Base-by-base conservation (phyloP, 2,797 vertebrate genomes). In the Rhabdomys pumilio region DNA sequence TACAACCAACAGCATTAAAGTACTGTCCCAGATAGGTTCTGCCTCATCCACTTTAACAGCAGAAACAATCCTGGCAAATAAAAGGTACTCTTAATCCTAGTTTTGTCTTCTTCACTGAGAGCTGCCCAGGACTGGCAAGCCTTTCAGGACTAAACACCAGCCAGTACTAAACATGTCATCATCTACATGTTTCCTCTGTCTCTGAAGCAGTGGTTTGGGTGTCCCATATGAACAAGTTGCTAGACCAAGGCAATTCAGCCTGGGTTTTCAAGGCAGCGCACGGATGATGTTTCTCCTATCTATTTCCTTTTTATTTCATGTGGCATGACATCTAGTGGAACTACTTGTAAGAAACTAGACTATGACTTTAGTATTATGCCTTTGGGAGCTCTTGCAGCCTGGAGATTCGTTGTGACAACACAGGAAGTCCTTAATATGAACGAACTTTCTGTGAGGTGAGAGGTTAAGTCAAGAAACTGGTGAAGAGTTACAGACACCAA, bases 321-420 rank as follows among this genome's bases (percentile, higher is more conserved):
- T 41, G 44, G 91, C 41, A 59, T 75, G 53, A 26, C 47, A 82
- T 41, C 34, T 85, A 90, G 76, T 69, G 19, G 84, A 69, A 24
- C 76, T 84, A 73, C 34, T 79, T 89, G 57, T 57, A 83, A 77
- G 75, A 91, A 96, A 96, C 90, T 69, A 47, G 91, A 38, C 57
- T 31, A 84, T 34, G 26, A 81, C 57, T 93, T 29, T 50, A 69
- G 44, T 83, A 89, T 80, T 94, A 91, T 41, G 47, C 59, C 63
- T 80, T 41, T 6, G 34, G 47, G 86, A 85, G 29, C 10, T 94
- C 94, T 50, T 91, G 55, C 79, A 79, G 57, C 82, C 77, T 67
- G 22, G 90, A 97, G 95, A 80, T 83, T 17, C 67, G 14, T 41
- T 90, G 13, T 67, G 57, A 73, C 61, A 89, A 92, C 47, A 91